Evolutionary conservation across 2,888 invertebrate species (phyloP).

Genomic region (Sclerodermus sp.): DNA sequence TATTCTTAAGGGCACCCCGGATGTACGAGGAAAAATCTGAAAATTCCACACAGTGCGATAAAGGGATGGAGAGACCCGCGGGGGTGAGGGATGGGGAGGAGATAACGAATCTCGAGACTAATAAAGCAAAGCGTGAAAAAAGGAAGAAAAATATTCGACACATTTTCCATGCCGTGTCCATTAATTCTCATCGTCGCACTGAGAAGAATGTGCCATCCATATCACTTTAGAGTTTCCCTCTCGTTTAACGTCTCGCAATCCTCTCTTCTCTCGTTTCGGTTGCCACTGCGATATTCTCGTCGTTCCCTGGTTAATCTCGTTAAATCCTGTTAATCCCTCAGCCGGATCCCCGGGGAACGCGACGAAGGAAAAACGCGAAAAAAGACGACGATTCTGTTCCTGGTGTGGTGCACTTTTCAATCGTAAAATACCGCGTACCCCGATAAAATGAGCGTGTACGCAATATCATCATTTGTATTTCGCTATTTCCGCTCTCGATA

Average conservation of each 20-base stretch:
- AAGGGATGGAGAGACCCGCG: too few relatives aligned
- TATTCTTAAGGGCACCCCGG: too few relatives aligned
- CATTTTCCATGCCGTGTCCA: conserved; percentile 7
- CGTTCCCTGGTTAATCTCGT: conserved; percentile 12
- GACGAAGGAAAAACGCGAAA: conserved; percentile 6
- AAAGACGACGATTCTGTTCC: not conserved
- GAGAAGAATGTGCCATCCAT: conserved; percentile 17
- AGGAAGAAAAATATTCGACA: not conserved
- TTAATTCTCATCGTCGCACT: conserved; percentile 20
- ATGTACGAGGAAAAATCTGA: too few relatives aligned
- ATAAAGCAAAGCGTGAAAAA: too few relatives aligned
- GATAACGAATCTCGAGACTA: too few relatives aligned
- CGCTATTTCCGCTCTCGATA: too few relatives aligned
- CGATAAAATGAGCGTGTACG: too few relatives aligned
- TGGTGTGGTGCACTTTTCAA: too few relatives aligned
- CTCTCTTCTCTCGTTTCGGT: not conserved
- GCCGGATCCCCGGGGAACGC: not conserved
- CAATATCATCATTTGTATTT: too few relatives aligned
- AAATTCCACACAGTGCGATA: too few relatives aligned
- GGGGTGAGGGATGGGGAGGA: too few relatives aligned
- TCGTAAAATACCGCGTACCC: too few relatives aligned
- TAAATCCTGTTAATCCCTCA: conserved; percentile 18
- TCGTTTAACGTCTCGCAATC: conserved; percentile 11
- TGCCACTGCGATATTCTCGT: not conserved
- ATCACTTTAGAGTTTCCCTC: conserved; percentile 19